Evolutionary conservation across 2,113 vertebrate species (phyloP).

Genomic region (Triplophysa siluroides): DNA sequence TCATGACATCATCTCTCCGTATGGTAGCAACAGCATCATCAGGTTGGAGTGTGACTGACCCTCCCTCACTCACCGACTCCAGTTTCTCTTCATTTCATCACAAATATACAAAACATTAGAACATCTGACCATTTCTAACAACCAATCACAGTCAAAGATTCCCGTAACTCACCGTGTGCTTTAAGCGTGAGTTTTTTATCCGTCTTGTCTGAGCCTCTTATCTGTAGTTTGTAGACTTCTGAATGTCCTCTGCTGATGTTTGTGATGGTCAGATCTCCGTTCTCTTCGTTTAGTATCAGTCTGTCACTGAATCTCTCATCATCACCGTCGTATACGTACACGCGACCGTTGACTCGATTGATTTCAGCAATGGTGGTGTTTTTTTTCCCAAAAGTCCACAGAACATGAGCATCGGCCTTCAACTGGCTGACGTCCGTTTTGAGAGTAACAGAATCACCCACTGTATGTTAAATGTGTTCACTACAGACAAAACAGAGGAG

Average conservation of each 20-base stretch:
- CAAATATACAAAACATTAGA: too few species aligned
- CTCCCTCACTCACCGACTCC: not conserved
- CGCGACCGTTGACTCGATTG: not conserved
- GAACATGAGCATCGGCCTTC: not conserved
- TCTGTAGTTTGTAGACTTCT: not conserved
- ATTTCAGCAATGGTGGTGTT: not conserved
- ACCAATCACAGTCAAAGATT: not conserved
- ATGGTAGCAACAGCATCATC: not conserved
- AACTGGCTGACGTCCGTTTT: not conserved
- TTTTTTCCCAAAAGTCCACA: constrained; percentile 3
- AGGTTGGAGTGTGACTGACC: not conserved
- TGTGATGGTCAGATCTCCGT: constrained; percentile 23
- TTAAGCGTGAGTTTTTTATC: too few species aligned
- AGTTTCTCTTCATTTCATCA: too few species aligned
- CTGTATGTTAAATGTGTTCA: not conserved
- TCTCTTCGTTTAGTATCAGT: not conserved
- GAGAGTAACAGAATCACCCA: constrained; percentile 1
- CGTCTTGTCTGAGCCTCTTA: too few species aligned
- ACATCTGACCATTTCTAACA: too few species aligned
- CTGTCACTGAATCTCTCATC: constrained; percentile 3
- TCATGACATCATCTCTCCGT: not conserved
- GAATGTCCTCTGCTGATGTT: constrained; percentile 23
- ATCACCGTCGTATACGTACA: not conserved
- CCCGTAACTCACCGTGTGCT: not conserved
- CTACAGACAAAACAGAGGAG: not conserved